Conservation (phyloP, 2,113 vertebrate genomes). For the Hylia prasina region DNA sequence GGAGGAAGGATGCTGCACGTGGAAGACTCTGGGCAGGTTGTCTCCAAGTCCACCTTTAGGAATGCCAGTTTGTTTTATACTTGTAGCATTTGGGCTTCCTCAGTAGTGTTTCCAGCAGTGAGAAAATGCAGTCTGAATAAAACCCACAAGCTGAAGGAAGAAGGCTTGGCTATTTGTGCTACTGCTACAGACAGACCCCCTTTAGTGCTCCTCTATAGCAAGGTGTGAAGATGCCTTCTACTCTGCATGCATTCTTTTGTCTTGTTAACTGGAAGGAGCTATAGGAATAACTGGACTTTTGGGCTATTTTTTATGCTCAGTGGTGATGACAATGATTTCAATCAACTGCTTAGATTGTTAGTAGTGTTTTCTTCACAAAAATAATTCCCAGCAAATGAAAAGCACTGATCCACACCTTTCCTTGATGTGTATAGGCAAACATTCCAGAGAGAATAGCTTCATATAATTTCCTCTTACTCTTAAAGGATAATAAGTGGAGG, state of each 20-base stretch:
- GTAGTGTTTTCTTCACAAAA: background rate
- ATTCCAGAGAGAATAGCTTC: background rate
- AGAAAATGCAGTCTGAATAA: slow-evolving; percentile 33
- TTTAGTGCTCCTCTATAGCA: background rate
- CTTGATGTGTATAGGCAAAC: background rate
- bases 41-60: slow-evolving; percentile 33
- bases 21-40: background rate
- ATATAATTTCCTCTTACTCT: background rate
- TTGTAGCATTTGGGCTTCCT: background rate
- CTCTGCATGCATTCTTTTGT: background rate
- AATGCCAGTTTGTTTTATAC: background rate
- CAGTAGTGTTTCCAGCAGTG: background rate
- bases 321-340: background rate
- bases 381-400: background rate
- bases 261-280: background rate
- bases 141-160: slow-evolving; percentile 26
- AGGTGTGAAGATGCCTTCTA: background rate
- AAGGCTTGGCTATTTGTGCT: background rate
- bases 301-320: background rate
- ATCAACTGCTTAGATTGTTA: background rate
- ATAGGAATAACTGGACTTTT: background rate
- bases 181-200: rapidly evolving
- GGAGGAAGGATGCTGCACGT: background rate
- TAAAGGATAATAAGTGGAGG: background rate
- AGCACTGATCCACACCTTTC: background rate